A percentile compares a stretch with the other conserved stretches of the same genome.
Conservation (phyloP, 2,888 invertebrate genomes). For the Meiosimyza platycephala region DNA sequence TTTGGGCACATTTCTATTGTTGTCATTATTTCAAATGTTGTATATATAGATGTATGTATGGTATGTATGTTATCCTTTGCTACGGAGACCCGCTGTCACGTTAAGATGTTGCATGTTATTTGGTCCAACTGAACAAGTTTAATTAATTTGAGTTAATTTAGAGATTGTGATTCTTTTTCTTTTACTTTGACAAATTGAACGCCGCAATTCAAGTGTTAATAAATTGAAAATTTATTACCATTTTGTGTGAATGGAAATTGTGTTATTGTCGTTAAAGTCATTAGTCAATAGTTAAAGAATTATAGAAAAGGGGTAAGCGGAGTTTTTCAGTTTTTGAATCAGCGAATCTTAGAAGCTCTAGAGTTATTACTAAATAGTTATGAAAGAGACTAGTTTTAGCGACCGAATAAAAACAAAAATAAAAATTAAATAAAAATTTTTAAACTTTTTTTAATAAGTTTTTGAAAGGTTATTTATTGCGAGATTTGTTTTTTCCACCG, state of each 20-base stretch:
- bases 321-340: too few relatives aligned
- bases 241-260: not conserved
- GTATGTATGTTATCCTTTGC: too few relatives aligned
- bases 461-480: too few relatives aligned
- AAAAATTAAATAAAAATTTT: too few relatives aligned
- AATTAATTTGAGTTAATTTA: slow-evolving; percentile 47
- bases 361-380: too few relatives aligned
- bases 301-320: too few relatives aligned
- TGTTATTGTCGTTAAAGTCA: not conserved
- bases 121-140: slow-evolving; percentile 37
- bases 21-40: not conserved
- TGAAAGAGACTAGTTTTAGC: too few relatives aligned
- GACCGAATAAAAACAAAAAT: too few relatives aligned
- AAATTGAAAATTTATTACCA: slow-evolving; percentile 29
- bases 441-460: too few relatives aligned
- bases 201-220: slow-evolving; percentile 30
- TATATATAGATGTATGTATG: too few relatives aligned
- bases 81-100: not conserved
- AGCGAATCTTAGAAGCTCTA: too few relatives aligned
- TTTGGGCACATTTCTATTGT: slow-evolving; percentile 8
- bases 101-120: slow-evolving; percentile 16
- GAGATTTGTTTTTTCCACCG: too few relatives aligned
- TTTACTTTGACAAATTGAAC: slow-evolving; percentile 17
- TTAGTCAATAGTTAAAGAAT: not conserved
- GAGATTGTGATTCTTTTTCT: not conserved